These are phyloP conservation scores for Lepisosteus oculatus DNA, from an alignment of 2,113 vertebrate species.

Conservation along the genomic window DNA sequence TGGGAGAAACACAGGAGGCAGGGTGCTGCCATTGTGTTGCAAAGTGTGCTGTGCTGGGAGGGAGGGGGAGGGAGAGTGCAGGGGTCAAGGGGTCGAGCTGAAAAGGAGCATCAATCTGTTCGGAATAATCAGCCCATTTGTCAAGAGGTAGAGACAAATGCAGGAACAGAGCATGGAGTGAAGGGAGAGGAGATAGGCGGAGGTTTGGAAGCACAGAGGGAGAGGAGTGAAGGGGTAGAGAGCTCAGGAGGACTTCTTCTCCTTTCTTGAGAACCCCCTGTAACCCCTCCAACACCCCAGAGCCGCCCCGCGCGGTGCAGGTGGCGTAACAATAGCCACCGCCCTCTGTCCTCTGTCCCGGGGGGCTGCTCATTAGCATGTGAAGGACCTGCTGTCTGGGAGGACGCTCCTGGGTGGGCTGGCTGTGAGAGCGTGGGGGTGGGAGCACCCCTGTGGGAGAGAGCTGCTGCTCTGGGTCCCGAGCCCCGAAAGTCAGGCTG, in stretches of 20 bases:
- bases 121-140: not conserved
- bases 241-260: constrained; percentile 45
- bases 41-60: constrained; percentile 31
- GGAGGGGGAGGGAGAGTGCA: not conserved
- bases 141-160: not conserved
- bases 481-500: too few species aligned
- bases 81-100: not conserved
- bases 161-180: not conserved
- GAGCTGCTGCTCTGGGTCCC: too few species aligned
- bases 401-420: too few species aligned
- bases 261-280: constrained; percentile 62
- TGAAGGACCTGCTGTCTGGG: too few species aligned
- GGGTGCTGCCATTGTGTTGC: constrained; percentile 75
- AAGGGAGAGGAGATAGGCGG: not conserved
- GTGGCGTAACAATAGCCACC: too few species aligned
- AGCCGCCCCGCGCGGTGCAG: constrained; percentile 34
- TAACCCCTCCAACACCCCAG: constrained; percentile 56
- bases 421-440: too few species aligned
- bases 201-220: not conserved
- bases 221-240: not conserved
- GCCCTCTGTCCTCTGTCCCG: too few species aligned
- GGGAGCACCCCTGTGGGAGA: too few species aligned
- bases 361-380: too few species aligned
- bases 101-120: not conserved
- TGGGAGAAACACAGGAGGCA: constrained; percentile 27